A percentile compares a stretch with the other conserved stretches of the same genome.
These are phyloP conservation scores for Drosophila lutescens DNA, from an alignment of 2,888 invertebrate genomes.

Conservation along the genomic window DNA sequence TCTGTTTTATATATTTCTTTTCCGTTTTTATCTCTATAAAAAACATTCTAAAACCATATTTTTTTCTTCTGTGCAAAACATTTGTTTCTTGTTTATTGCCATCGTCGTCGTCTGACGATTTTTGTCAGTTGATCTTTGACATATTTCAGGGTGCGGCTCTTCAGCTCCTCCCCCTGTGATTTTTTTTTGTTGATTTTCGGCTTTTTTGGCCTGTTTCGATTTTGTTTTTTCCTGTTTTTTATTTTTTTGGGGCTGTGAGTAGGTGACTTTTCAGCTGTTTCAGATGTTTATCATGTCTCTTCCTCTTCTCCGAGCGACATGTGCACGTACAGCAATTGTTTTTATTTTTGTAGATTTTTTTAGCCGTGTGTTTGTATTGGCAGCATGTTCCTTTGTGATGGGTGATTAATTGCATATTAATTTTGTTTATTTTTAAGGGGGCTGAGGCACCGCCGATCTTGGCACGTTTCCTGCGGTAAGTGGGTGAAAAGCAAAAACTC, in stretches of 20 bases:
- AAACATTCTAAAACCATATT: too few species aligned
- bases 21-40: neutral
- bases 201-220: conserved; percentile 46
- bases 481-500: conserved; percentile 61
- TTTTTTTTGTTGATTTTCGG: conserved; percentile 16
- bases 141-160: conserved; percentile 77
- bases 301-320: conserved; percentile 55
- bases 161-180: conserved; percentile 12
- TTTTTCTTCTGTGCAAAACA: conserved; percentile 23
- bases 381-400: conserved; percentile 71
- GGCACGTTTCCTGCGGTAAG: conserved; percentile 75
- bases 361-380: conserved; percentile 61
- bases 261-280: conserved; percentile 74
- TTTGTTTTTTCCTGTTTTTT: conserved; percentile 19
- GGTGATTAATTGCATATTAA: conserved; percentile 82
- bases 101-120: conserved; percentile 63
- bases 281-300: conserved; percentile 68
- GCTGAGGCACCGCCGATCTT: conserved; percentile 55
- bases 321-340: conserved; percentile 73
- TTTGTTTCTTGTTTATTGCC: conserved; percentile 63
- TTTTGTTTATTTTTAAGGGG: conserved; percentile 55
- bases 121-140: conserved; percentile 82
- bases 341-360: conserved; percentile 34
- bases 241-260: conserved; percentile 54
- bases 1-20: neutral